Evolutionary conservation across 1,140 invertebrate genomes (phyloP), one percentile per base, ranked within the genome.

Genomic region (Eumeta japonica): DNA sequence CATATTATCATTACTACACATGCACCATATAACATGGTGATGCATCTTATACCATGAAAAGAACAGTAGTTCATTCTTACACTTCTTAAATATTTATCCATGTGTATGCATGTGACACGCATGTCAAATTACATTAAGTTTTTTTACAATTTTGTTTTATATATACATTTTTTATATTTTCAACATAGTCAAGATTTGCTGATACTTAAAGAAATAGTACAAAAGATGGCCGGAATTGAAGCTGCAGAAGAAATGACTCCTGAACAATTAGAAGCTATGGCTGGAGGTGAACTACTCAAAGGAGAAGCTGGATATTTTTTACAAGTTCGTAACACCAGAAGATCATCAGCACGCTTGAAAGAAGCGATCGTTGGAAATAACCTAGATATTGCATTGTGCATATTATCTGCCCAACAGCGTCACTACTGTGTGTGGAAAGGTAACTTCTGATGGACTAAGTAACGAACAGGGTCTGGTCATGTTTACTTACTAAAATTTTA

Each of bases 161-260:
- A n/a, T n/a, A n/a, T n/a, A n/a, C n/a, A n/a, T n/a, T n/a, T n/a
- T n/a, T n/a, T n/a, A n/a, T 24, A n/a, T 24, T 24, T 7, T 24
- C n/a, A n/a, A n/a, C n/a, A n/a, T 33, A 92, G 92, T 75, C 83
- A 95, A 70, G 94, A 98, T 79, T 76, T 99, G 43, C 76, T 99
- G 14, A 88, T 99, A 50, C 72, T 99, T 29, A 94, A 97, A 72
- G 97, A 99, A 77, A 92, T 99, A 49, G 90, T 99, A 37, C 93
- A 97, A 75, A 99, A 98, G 80, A 98, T 99, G 95, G 90, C 94
- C 10, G 97, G 97, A 1, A 94, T 99, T 43, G 97, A 99, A 78
- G 88, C 94, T 3, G 86, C 89, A 4, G 94, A 98, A 70, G 94
- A 98, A 75, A 90, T 98, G 79, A 99, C 96, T 1, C 79, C 87